These are phyloP conservation scores for Ooceraea biroi DNA, from an alignment of 1,140 invertebrate species.

Conservation along the genomic window DNA sequence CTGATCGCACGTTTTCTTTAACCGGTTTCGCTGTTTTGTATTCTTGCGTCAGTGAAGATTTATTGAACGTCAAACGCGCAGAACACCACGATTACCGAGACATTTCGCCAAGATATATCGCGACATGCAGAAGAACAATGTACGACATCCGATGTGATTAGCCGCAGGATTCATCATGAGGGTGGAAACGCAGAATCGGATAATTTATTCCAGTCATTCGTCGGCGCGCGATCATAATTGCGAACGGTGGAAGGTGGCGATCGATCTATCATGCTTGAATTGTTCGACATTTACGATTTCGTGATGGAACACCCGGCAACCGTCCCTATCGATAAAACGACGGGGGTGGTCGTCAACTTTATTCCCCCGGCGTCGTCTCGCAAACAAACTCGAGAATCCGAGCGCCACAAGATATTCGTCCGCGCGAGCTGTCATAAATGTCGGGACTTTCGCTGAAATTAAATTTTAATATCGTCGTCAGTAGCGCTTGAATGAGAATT, in stretches of 20 bases:
- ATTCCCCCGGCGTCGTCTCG: slow-evolving; percentile 29
- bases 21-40: neutral
- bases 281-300: slow-evolving; percentile 53
- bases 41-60: neutral
- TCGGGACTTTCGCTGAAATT: slow-evolving; percentile 15
- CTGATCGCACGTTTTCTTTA: neutral
- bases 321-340: slow-evolving; percentile 43
- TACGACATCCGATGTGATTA: slow-evolving; percentile 16
- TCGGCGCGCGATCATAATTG: slow-evolving; percentile 48
- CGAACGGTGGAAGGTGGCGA: slow-evolving; percentile 25
- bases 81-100: neutral
- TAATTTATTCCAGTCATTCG: slow-evolving; percentile 55
- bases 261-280: slow-evolving; percentile 43
- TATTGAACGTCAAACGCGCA: neutral
- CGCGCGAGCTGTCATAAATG: slow-evolving; percentile 14
- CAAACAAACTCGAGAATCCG: slow-evolving; percentile 29
- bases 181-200: slow-evolving; percentile 3
- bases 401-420: slow-evolving; percentile 15
- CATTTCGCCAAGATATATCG: neutral
- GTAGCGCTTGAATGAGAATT: slow-evolving; percentile 19
- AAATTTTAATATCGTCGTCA: slow-evolving; percentile 33
- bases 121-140: slow-evolving; percentile 6
- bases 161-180: slow-evolving; percentile 4
- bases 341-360: slow-evolving; percentile 22
- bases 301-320: slow-evolving; percentile 38